Evolutionary conservation across 2,113 vertebrate genomes (phyloP).

Genomic region (Trogon melanurus): DNA sequence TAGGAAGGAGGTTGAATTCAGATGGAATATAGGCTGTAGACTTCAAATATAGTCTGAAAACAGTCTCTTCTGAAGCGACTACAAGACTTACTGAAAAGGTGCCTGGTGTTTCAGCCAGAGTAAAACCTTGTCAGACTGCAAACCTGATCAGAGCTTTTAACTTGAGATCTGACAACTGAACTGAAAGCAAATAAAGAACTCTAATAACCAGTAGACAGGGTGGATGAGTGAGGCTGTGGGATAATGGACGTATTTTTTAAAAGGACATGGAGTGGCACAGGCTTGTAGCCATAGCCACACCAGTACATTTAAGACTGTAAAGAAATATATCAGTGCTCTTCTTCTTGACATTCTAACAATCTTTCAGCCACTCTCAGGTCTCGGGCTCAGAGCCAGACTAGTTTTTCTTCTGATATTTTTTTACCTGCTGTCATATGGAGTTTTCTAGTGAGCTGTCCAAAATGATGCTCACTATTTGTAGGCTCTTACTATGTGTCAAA

Average conservation of each 20-base stretch:
- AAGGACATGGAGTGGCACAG: neutral
- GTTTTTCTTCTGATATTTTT: neutral
- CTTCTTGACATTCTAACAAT: neutral
- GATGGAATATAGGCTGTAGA: neutral
- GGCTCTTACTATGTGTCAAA: neutral
- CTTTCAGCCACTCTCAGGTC: neutral
- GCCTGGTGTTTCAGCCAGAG: neutral
- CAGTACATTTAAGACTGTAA: neutral
- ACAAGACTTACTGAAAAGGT: neutral
- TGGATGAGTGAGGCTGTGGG: neutral
- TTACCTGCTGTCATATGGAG: neutral
- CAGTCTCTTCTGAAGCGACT: neutral
- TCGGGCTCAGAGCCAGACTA: neutral
- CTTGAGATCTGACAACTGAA: neutral
- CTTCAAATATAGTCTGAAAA: neutral
- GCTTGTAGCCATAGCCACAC: neutral
- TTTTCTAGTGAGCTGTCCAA: neutral
- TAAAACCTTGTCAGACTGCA: neutral
- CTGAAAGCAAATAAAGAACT: neutral
- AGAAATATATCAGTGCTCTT: neutral
- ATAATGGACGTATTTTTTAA: neutral
- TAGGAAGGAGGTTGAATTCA: neutral
- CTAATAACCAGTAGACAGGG: neutral
- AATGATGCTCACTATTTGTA: neutral
- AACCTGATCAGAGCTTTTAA: neutral